phyloP scores from a whole-genome alignment of 64 coral and sea anemone species.

The Actinia equina region DNA sequence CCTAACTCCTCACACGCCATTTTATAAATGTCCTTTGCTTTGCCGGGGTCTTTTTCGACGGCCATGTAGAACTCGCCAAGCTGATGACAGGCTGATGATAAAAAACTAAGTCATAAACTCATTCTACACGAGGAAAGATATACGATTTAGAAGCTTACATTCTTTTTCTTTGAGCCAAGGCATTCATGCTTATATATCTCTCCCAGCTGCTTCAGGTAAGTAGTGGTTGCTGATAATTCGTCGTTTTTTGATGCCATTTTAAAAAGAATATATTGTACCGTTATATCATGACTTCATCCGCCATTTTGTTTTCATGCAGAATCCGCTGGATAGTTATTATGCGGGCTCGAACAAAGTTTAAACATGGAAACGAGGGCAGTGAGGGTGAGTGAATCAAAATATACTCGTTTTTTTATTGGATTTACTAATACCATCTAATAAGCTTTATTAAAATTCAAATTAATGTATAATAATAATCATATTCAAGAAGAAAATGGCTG shows the following conservation, averaged over 20 bases:
- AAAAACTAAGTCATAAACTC: background rate
- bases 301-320: constrained; percentile 5
- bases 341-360: background rate
- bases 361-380: background rate
- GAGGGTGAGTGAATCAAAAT: background rate
- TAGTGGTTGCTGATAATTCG: constrained; percentile 41
- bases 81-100: constrained; percentile 80
- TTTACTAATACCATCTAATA: too few relatives aligned
- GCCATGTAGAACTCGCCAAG: constrained; percentile 91
- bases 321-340: background rate
- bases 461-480: too few relatives aligned
- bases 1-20: constrained; percentile 81
- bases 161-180: constrained; percentile 74
- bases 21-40: constrained; percentile 83
- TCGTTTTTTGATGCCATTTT: constrained; percentile 7
- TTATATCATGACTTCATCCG: background rate
- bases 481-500: too few relatives aligned
- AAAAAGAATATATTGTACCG: background rate
- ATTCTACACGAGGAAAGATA: background rate
- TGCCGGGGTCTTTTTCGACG: constrained; percentile 67
- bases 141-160: constrained; percentile 41
- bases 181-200: constrained; percentile 95
- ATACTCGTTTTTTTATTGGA: too few relatives aligned
- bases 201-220: constrained; percentile 70
- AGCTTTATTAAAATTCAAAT: too few relatives aligned